Evolutionary conservation across 1,140 invertebrate genomes (phyloP), one percentile per base, ranked within the genome.

Genomic region (Polypedilum pembai): DNA sequence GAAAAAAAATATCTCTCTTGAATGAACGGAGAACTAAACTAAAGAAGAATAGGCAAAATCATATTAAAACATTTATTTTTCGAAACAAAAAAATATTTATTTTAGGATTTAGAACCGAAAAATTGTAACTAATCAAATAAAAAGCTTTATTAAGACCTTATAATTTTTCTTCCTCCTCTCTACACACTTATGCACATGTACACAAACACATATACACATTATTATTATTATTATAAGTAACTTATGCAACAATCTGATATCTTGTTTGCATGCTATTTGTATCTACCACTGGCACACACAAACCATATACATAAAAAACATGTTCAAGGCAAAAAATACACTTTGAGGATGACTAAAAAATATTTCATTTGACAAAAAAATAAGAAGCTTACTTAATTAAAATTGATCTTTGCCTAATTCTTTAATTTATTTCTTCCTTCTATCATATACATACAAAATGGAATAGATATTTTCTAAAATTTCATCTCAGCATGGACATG

Each of bases 91-190:
- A 33, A 3, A n/a, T n/a, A n/a, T n/a, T n/a, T n/a, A n/a, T 33
- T 33, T 33, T 33, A 3, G 24, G 24, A 33, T 3, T 33, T 33
- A 33, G 24, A 33, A 33, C 5, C 24, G 5, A 33, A 33, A 33
- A n/a, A n/a, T 45, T 56, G 45, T 56, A 56, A 56, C 45, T 56
- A 56, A 56, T 56, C 45, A 56, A n/a, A 56, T 56, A 33, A 33
- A 33, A 33, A 33, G 24, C 24, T 56, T 56, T 12, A 56, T 56
- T 56, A 56, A 56, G 12, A 12, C 15, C 15, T 45, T 8, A 45
- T 41, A 10, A 45, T 56, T n/a, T 15, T 56, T 56, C 15, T 56
- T n/a, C 45, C n/a, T 56, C n/a, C 12, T 56, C 45, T 56, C 12
- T 56, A 12, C 45, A n/a, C 45, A 56, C 45, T 56, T 56, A n/a